Evolutionary conservation across 2,888 invertebrate genomes (phyloP).

Genomic region (Rhimphoctona megacephalus): DNA sequence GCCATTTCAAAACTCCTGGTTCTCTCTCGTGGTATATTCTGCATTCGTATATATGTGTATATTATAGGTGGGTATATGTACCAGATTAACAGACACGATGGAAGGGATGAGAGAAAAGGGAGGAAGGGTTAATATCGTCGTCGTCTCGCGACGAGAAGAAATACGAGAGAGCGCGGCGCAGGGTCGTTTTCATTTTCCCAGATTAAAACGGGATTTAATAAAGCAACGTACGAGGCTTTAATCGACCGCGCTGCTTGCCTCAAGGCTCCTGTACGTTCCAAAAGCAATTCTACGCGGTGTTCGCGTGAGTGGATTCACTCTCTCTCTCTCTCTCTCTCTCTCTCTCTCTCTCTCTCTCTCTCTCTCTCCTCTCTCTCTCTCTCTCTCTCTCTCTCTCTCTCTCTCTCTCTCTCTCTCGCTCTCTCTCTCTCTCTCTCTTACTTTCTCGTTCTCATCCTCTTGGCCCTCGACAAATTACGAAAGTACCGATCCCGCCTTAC

Average conservation of each 20-base stretch:
- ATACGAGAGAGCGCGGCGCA: conserved; percentile 50
- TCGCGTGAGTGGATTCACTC: conserved; percentile 50
- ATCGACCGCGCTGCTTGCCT: conserved; percentile 77
- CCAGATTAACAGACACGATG: conserved; percentile 57
- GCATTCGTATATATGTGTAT: not conserved
- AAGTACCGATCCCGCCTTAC: conserved; percentile 53
- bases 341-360: no score
- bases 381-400: conserved; percentile 20
- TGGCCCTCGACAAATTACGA: conserved; percentile 56
- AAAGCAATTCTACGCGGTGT: conserved; percentile 64
- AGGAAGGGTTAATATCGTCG: conserved; percentile 60
- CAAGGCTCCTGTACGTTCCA: conserved; percentile 70
- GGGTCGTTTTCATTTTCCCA: conserved; percentile 80
- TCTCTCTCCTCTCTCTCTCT: not conserved
- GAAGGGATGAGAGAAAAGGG: conserved; percentile 28
- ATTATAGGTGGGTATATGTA: conserved; percentile 20
- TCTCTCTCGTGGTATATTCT: conserved; percentile 4
- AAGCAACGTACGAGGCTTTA: conserved; percentile 82
- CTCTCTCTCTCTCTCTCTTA: no score
- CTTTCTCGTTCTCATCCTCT: conserved; percentile 37
- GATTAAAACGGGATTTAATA: conserved; percentile 83
- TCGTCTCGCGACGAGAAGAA: conserved; percentile 58
- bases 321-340: conserved; percentile 9
- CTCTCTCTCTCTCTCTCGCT: not conserved
- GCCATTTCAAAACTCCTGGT: conserved; percentile 52